Base-by-base conservation (phyloP, 2,113 vertebrate species). In the Cynocephalus volans region DNA sequence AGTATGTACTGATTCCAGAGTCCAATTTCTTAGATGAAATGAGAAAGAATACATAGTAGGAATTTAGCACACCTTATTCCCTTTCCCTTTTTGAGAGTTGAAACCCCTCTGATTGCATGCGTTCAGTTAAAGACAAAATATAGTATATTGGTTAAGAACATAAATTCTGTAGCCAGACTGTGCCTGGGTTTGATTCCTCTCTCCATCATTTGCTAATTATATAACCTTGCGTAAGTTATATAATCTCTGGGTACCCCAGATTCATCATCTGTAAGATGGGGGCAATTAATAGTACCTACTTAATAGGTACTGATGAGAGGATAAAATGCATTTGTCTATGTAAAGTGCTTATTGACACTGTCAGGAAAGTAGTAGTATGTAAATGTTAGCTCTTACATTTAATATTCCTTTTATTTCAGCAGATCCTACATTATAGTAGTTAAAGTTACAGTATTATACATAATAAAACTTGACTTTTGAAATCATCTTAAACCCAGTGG, bases 71-170 rank as follows among this genome's bases (percentile, higher is more conserved):
- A 0, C 67, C 21, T 76, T 28, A 64, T 36, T 80, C 14, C 12
- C 77, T 56, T 96, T 60, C 64, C 65, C 5, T 79, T 88, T 97
- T 23, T 84, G 87, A 84, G 36, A 93, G 89, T 85, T 91, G 76
- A 70, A 85, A 45, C 10, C 13, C 28, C 76, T 69, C 36, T 73
- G 18, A 50, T 72, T 24, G 13, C 41, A 62, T 76, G 10, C 84
- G 28, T 93, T 58, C n/a, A 70, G n/a, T 90, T 90, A 73, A 7
- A 75, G 73, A 58, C 18, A 79, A 12, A 60, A 2, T 87, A 5
- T 58, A 33, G 23, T 79, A 8, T 77, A 50, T 41, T 95, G 62
- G 41, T 89, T 92, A 83, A 93, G 56, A 85, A 64, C 48, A 9
- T 52, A 72, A 45, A 67, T 4, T 11, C 21, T 79, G 54, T 18